Conservation (phyloP, 2,113 vertebrate genomes). For the Puma concolor region DNA sequence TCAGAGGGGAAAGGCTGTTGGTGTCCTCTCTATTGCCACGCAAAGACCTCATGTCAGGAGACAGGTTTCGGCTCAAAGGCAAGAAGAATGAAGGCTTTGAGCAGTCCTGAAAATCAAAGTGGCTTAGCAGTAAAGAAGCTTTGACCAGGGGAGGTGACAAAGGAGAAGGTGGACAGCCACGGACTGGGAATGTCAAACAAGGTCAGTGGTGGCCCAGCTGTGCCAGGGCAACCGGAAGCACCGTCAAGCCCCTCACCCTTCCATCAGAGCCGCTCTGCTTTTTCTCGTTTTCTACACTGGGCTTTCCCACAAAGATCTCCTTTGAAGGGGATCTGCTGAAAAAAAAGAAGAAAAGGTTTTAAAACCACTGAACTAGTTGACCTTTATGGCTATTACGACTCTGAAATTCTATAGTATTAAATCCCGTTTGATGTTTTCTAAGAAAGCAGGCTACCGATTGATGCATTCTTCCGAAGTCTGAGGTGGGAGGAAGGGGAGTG, state of each 20-base stretch:
- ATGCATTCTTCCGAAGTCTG: background rate
- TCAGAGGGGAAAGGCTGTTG: background rate
- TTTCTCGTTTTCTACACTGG: background rate
- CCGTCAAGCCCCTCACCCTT: background rate
- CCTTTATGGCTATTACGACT: constrained; percentile 36
- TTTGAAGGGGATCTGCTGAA: constrained; percentile 31
- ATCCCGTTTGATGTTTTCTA: constrained; percentile 56
- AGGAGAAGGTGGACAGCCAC: background rate
- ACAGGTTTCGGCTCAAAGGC: background rate
- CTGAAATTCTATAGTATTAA: constrained; percentile 31
- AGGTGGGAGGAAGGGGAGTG: background rate
- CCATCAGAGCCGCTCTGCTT: background rate
- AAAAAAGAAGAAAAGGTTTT: background rate
- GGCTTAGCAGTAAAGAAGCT: background rate
- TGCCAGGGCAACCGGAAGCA: background rate
- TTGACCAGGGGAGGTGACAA: background rate
- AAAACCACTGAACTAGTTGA: constrained; percentile 46
- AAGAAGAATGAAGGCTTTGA: background rate
- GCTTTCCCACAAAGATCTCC: constrained; percentile 37
- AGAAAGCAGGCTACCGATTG: constrained; percentile 5
- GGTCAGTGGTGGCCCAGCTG: background rate
- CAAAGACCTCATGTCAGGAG: background rate
- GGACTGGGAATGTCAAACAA: background rate
- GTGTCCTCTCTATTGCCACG: background rate
- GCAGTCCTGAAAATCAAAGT: background rate